A percentile compares a stretch with the other conserved stretches of the same genome.
phyloP scores from a whole-genome alignment of 2,113 vertebrate genomes.

The Coreoperca whiteheadi region DNA sequence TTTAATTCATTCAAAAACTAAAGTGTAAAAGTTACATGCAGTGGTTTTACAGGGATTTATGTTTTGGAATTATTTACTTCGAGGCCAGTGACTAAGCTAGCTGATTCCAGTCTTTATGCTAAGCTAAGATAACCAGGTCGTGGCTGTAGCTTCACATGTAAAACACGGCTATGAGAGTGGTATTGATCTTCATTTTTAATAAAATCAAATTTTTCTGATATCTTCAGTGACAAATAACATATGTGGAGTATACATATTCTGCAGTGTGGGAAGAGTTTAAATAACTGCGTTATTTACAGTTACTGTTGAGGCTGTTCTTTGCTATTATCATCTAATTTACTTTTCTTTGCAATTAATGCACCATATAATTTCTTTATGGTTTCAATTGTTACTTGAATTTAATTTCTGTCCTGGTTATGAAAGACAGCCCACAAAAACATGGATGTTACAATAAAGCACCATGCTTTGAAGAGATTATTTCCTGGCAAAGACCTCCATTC shows the following conservation, averaged over 20 bases:
- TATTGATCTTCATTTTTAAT: too few species aligned
- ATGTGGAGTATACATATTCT: background rate
- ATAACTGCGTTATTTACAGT: background rate
- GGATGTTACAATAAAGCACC: background rate
- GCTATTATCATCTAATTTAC: background rate
- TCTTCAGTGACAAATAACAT: background rate
- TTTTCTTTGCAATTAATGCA: background rate
- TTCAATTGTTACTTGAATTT: slow-evolving; percentile 7
- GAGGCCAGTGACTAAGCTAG: background rate
- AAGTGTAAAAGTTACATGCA: background rate
- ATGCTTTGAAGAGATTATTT: slow-evolving; percentile 4
- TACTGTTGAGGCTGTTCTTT: background rate
- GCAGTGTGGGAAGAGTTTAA: background rate
- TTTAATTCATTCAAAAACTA: background rate
- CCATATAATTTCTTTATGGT: slow-evolving; percentile 12
- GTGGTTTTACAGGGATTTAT: background rate
- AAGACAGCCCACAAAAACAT: background rate
- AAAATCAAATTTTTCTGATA: too few species aligned
- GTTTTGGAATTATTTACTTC: background rate
- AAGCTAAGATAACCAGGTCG: background rate
- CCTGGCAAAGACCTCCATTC: background rate
- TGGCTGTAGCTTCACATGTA: background rate
- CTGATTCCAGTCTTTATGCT: too few species aligned
- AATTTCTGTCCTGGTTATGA: background rate
- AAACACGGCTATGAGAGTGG: background rate